Evolutionary conservation across 2,888 invertebrate species (phyloP), one percentile per base, ranked within the genome.

Genomic region (Aethes cnicana): DNA sequence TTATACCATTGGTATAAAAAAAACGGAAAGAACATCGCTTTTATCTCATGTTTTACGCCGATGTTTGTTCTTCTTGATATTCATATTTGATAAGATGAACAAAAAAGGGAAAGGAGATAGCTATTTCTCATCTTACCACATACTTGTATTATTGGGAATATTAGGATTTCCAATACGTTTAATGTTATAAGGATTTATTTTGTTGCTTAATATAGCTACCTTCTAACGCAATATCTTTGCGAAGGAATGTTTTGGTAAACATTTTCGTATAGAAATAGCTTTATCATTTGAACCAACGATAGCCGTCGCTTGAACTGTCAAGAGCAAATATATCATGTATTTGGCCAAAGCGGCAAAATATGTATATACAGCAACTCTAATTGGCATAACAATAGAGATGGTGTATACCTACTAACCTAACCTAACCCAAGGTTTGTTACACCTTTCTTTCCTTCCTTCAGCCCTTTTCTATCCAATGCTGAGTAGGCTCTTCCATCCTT

Each of bases 61-160:
- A 28, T 49, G 9, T 49, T 28, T 43, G 14, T 26, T 16, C 42
- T 28, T 50, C 21, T 36, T 30, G 17, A 43, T 43, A 50, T 32
- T 39, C 32, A 41, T 48, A 48, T 50, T 36, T 36, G 42, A 50
- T 36, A 36, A 16, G 9, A 43, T 26, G 41, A 42, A 23, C 25
- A 23, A 36, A 28, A 49, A 36, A 43, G 18, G 25, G 20, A 11
- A 28, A 30, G 37, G 17, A 26, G 21, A 28, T 26, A 43, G 33
- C 26, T 39, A 26, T 30, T 43, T 20, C 49, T 36, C 28, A 43
- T 50, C 16, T 43, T 28, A 18, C 36, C 35, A 50, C 35, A 41
- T 12, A 28, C 9, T 17, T 18, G 30, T 32, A 9, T 28, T 23
- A 50, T 43, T 26, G 9, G 26, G 12, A 9, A 21, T 23, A 50